Evolutionary conservation across 2,888 invertebrate species (phyloP).

Genomic region (Parapristionchus giblindavisi): DNA sequence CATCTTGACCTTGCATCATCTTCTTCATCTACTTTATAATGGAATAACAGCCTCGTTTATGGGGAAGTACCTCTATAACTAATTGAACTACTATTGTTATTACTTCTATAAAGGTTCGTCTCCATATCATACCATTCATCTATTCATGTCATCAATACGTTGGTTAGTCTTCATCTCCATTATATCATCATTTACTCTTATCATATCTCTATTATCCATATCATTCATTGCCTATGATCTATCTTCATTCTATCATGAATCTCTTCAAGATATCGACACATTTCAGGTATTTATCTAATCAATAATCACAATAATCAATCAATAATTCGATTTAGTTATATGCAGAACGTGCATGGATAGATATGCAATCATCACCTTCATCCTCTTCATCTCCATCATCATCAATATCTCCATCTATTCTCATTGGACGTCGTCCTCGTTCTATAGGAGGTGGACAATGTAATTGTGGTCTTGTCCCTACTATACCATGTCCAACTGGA

Average conservation of each 20-base stretch:
- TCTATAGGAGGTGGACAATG: slow-evolving; percentile 10
- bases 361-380: slow-evolving; percentile 6
- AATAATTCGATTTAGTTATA: neutral
- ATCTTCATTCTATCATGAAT: slow-evolving; percentile 21
- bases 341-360: slow-evolving; percentile 28
- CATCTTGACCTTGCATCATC: too few species aligned
- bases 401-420: slow-evolving; percentile 9
- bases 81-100: too few species aligned
- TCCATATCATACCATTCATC: too few species aligned
- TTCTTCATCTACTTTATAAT: too few species aligned
- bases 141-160: slow-evolving; percentile 11
- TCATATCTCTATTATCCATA: slow-evolving; percentile 24
- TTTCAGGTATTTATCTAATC: neutral
- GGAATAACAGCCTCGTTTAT: too few species aligned
- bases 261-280: neutral
- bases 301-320: neutral
- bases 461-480: neutral
- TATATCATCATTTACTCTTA: neutral
- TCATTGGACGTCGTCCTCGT: slow-evolving; percentile 30
- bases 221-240: slow-evolving; percentile 29
- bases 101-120: too few species aligned
- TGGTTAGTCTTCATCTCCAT: slow-evolving; percentile 29
- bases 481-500: neutral
- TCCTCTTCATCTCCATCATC: slow-evolving; percentile 26
- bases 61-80: too few species aligned